Evolutionary conservation across 2,888 invertebrate genomes (phyloP), one percentile per base, ranked within the genome.

Genomic region (Corbicula japonica): DNA sequence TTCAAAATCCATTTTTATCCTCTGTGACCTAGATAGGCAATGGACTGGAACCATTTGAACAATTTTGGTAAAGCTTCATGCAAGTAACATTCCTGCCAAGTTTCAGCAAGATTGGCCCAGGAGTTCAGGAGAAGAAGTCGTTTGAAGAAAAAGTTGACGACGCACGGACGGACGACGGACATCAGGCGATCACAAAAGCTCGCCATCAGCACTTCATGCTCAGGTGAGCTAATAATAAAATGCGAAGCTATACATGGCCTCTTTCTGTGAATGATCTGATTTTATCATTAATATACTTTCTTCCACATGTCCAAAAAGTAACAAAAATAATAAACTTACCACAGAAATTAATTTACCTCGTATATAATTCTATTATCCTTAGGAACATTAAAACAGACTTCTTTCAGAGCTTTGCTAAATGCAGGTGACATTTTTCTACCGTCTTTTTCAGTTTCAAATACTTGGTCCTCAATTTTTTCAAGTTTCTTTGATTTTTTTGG

Each of bases 331-430:
- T n/a, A n/a, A n/a, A n/a, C 50, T 2, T 4, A 50, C 1, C 21
- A 50, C 50, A 4, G 2, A 2, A 1, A 10, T 18, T 26, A 50
- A 41, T 61, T 1, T 84, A 92, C 93, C 90, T 94, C 94, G 62
- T 88, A 80, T 4, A 93, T 90, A 70, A 94, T 91, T 50, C 93
- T 86, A 76, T 92, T 93, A 63, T 93, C 92, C 70, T 89, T 90
- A n/a, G 91, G 85, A 28, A 92, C 87, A 80, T 92, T 91, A 78
- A 93, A 93, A 52, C 92, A 89, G 76, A 95, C 88, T 44, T 94
- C 90, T 61, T 95, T 91, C 26, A 96, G 93, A 87, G 95, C 95
- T 86, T 94, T 93, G 75, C 95, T 94, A 88, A 95, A 96, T 69
- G 93, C 91, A 1, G 90, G 85, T 6, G 95, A 94, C 85, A 95